Percentiles rank a stretch among this genome's conserved stretches.
Evolutionary conservation across 2,888 invertebrate genomes (phyloP).

Genomic region (Cylloceria caligata): DNA sequence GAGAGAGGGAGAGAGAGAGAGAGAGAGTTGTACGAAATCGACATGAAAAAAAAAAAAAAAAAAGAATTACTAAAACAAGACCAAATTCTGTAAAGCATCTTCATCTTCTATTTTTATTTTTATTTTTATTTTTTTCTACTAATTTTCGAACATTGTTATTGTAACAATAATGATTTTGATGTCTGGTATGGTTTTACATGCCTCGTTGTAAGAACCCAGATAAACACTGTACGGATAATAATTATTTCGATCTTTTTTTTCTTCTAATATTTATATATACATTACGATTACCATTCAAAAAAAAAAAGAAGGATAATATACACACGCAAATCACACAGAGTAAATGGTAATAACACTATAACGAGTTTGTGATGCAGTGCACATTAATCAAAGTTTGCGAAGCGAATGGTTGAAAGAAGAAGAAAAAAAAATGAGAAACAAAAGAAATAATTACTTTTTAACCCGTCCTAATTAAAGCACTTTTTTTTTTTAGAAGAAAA

Average conservation of each 20-base stretch:
- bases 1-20: slow-evolving; percentile 36
- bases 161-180: slow-evolving; percentile 68
- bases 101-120: slow-evolving; percentile 57
- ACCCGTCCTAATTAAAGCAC: slow-evolving; percentile 76
- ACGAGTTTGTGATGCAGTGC: slow-evolving; percentile 32
- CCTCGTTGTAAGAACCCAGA: slow-evolving; percentile 71
- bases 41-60: slow-evolving; percentile 51
- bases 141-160: slow-evolving; percentile 69
- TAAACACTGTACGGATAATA: slow-evolving; percentile 65
- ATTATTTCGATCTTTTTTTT: slow-evolving; percentile 56
- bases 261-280: slow-evolving; percentile 16
- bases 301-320: slow-evolving; percentile 35
- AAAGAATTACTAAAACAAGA: slow-evolving; percentile 59
- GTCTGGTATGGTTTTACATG: slow-evolving; percentile 79
- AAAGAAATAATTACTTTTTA: slow-evolving; percentile 71
- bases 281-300: slow-evolving; percentile 38
- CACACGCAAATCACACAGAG: slow-evolving; percentile 28
- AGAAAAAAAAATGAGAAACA: slow-evolving; percentile 30
- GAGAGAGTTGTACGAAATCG: slow-evolving; percentile 59
- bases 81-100: slow-evolving; percentile 64
- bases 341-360: slow-evolving; percentile 40
- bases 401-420: slow-evolving; percentile 21
- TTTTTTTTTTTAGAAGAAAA: slow-evolving; percentile 65
- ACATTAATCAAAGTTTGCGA: slow-evolving; percentile 27
- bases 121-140: slow-evolving; percentile 61